Evolutionary conservation across 2,113 vertebrate species (phyloP).

Genomic region (Paraplagusia blochii): DNA sequence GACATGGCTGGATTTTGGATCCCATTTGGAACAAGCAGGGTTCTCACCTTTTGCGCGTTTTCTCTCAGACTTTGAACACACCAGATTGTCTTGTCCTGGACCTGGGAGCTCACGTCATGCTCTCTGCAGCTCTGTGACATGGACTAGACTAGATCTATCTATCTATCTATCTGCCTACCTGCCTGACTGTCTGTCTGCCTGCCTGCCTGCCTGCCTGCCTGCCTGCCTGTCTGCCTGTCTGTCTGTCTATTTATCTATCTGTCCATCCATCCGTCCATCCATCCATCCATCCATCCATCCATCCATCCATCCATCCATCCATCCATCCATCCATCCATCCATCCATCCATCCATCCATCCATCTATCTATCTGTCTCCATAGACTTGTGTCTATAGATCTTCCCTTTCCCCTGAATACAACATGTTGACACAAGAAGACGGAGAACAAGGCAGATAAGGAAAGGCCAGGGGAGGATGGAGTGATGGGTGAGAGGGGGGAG

Average conservation of each 20-base stretch:
- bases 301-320: no score
- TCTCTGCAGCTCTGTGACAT: not conserved
- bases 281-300: no score
- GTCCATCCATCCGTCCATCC: no score
- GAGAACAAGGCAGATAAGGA: not conserved
- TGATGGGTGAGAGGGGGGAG: not conserved
- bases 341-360: no score
- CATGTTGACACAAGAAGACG: not conserved
- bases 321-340: no score
- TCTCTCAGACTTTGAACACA: conserved; percentile 14
- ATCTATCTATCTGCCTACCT: no score
- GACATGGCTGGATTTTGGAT: conserved; percentile 44
- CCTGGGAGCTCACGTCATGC: conserved; percentile 5
- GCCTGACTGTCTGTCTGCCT: no score
- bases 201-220: no score
- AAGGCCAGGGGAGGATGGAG: no score
- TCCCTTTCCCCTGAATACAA: conserved; percentile 15
- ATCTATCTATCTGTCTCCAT: no score
- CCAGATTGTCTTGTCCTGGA: not conserved
- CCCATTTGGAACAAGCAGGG: conserved; percentile 37
- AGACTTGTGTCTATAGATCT: no score
- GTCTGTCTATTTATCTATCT: not conserved
- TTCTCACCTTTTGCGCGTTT: not conserved
- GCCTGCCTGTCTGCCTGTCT: no score
- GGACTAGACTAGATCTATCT: conserved; percentile 1